Evolutionary conservation across 2,113 vertebrate species (phyloP), one percentile per base, ranked within the genome.

Genomic region (Chamaetylas fuelleborni): DNA sequence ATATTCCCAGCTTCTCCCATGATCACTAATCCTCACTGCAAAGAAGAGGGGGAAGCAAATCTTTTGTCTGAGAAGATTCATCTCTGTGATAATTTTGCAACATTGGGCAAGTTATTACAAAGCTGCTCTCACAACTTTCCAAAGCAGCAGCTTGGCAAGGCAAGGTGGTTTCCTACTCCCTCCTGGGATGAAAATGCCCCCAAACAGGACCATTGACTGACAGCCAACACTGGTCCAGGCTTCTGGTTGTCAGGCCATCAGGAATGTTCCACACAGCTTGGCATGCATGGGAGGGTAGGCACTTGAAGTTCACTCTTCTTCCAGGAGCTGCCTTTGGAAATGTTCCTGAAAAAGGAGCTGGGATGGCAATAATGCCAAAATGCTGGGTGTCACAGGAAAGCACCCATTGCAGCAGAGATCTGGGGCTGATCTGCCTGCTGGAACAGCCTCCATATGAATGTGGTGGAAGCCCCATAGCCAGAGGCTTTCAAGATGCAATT

Each of bases 21-120:
- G 56, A 90, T 76, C 85, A 82, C 92, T 95, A 96, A 94, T 95
- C 54, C 74, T 92, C 0, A 0, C 62, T 81, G 79, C 87, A 91
- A 86, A 94, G 54, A 61, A 45, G 1, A 80, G 7, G n/a, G 11
- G 64, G 53, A 76, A 90, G 29, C 19, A 86, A 81, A 79, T 70
- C 76, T 90, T 92, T 61, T 69, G 76, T 64, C 74, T 74, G 66
- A 90, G 61, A 5, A 2, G 54, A 80, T 70, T 62, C 11, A 60
- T 61, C 45, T 76, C 83, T 33, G 9, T 66, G 66, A 83, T 84
- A 92, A 78, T 69, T 92, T 38, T 86, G n/a, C 61, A 86, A 88
- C 67, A 88, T 23, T 90, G 70, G 16, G n/a, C 48, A 80, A 85
- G 64, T 81, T 15, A 4, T 81, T 38, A 58, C 0, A 2, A 65